A percentile compares a stretch with the other conserved stretches of the same genome.
These are phyloP conservation scores for Drosophila mojavensis DNA, from an alignment of 1,140 invertebrate genomes.

Conservation along the genomic window DNA sequence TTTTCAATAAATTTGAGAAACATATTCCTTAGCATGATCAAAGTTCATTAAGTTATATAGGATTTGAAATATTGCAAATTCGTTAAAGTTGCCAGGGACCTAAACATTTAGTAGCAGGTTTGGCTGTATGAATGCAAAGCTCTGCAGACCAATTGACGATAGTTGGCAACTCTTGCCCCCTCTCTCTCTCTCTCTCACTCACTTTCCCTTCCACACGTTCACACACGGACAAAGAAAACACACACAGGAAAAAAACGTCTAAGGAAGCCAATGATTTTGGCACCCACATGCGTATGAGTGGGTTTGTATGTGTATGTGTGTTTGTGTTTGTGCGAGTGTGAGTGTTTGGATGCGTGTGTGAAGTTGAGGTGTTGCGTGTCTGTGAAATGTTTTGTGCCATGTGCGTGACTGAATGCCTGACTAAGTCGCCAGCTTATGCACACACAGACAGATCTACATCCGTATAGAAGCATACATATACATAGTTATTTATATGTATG, in stretches of 20 bases:
- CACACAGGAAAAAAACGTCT: constrained; percentile 7
- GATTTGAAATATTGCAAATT: too few relatives aligned
- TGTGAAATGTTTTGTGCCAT: constrained; percentile 71
- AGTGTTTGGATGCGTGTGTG: constrained; percentile 1
- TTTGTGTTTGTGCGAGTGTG: background rate
- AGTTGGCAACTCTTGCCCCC: background rate
- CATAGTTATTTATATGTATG: background rate
- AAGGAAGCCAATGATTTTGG: constrained; percentile 26
- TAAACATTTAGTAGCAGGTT: too few relatives aligned
- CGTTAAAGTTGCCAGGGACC: too few relatives aligned
- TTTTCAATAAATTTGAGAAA: too few relatives aligned
- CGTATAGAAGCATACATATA: constrained; percentile 1
- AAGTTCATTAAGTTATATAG: too few relatives aligned
- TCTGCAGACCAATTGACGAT: background rate
- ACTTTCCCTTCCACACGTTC: too few relatives aligned
- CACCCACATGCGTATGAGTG: constrained; percentile 25
- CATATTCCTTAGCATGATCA: too few relatives aligned
- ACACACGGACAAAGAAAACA: constrained; percentile 1
- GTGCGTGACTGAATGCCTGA: constrained; percentile 71
- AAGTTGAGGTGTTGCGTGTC: constrained; percentile 63
- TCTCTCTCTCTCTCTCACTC: too few relatives aligned
- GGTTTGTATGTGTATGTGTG: constrained; percentile 1
- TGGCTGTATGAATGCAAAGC: too few relatives aligned
- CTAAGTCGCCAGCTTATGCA: constrained; percentile 23
- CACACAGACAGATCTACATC: constrained; percentile 1